A percentile compares a stretch with the other conserved stretches of the same genome.
phyloP scores from a whole-genome alignment of 2,797 vertebrate genomes.

The Iguana delicatissima region DNA sequence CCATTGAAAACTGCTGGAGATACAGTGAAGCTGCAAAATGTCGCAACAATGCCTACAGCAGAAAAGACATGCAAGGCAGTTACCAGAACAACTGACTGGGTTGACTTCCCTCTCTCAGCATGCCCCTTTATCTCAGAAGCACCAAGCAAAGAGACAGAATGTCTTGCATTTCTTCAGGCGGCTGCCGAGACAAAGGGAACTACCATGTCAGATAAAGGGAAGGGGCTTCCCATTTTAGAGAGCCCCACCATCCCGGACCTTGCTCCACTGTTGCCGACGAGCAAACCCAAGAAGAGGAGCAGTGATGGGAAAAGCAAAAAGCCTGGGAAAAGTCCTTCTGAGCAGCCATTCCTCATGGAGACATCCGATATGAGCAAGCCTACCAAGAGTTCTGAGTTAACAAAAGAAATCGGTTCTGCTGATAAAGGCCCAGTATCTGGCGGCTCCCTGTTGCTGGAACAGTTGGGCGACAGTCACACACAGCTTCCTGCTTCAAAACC shows the following conservation, averaged over 20 bases:
- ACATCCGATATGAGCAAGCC: neutral
- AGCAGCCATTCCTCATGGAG: neutral
- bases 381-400: neutral
- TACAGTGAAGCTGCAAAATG: accelerated
- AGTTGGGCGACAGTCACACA: accelerated
- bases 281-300: slow-evolving; percentile 49
- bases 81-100: too few relatives aligned
- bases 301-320: slow-evolving; percentile 57
- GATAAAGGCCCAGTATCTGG: neutral
- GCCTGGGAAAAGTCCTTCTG: slow-evolving; percentile 32
- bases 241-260: accelerated
- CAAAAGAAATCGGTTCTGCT: neutral
- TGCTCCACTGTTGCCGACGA: neutral
- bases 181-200: neutral
- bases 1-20: neutral
- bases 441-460: neutral
- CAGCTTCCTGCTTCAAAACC: neutral
- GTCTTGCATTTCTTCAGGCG: accelerated
- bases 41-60: accelerated
- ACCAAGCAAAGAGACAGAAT: neutral
- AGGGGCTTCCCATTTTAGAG: neutral
- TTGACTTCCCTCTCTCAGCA: slow-evolving; percentile 3
- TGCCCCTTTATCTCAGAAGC: slow-evolving; percentile 18
- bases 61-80: neutral
- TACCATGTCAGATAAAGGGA: neutral